Percentiles rank a stretch among this genome's conserved stretches.
Evolutionary conservation across 1,140 invertebrate genomes (phyloP).

Genomic region (Megalopta genalis): DNA sequence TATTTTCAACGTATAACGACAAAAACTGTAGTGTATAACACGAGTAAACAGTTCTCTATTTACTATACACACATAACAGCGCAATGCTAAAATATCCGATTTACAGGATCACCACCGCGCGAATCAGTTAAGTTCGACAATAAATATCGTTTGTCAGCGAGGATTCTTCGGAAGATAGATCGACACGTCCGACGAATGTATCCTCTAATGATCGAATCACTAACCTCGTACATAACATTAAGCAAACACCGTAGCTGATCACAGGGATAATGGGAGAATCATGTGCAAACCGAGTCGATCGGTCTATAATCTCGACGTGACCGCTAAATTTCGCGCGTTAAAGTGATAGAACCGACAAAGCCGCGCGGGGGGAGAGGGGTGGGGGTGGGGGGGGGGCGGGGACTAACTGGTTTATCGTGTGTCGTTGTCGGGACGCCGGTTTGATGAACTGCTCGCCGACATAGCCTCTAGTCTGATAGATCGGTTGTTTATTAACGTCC

Average conservation of each 20-base stretch:
- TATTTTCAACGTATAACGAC: too few relatives aligned
- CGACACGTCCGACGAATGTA: not conserved
- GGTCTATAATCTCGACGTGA: conserved; percentile 12
- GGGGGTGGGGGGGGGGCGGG: too few relatives aligned
- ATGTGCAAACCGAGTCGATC: conserved; percentile 26
- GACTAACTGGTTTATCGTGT: conserved; percentile 24
- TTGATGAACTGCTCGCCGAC: conserved; percentile 16
- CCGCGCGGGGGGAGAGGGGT: not conserved
- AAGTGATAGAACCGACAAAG: conserved; percentile 26
- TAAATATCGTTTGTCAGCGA: not conserved
- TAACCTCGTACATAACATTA: not conserved
- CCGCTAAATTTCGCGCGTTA: conserved; percentile 43
- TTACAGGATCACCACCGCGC: too few relatives aligned
- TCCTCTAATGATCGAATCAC: not conserved
- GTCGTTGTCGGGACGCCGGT: conserved; percentile 17
- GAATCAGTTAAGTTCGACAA: not conserved
- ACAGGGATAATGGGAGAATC: conserved; percentile 25
- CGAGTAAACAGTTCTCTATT: too few relatives aligned
- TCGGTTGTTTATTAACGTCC: conserved; percentile 48
- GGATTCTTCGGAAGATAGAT: not conserved
- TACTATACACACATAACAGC: too few relatives aligned
- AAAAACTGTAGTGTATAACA: too few relatives aligned
- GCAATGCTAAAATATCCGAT: too few relatives aligned
- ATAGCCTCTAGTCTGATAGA: not conserved
- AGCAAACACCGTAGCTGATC: conserved; percentile 17